Evolutionary conservation across 2,113 vertebrate species (phyloP).

Genomic region (Cynopterus brachyotis): DNA sequence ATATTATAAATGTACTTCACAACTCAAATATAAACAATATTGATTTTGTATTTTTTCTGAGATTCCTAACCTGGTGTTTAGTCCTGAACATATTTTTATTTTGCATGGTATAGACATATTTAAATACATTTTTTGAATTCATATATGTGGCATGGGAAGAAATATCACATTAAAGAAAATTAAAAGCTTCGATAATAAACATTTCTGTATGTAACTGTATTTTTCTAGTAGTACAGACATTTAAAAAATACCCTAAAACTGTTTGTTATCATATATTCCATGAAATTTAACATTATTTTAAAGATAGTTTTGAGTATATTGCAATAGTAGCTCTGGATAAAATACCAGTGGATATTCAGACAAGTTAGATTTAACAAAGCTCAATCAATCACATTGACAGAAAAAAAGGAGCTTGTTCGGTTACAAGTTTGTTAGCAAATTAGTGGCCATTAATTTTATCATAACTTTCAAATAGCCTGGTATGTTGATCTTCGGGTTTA

Average conservation of each 20-base stretch:
- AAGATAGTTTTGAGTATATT: conserved; percentile 20
- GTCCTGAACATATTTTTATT: neutral
- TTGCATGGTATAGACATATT: conserved; percentile 53
- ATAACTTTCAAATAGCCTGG: neutral
- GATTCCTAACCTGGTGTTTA: neutral
- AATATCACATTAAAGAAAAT: conserved; percentile 43
- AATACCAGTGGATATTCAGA: conserved; percentile 39
- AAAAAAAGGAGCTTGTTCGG: neutral
- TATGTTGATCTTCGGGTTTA: neutral
- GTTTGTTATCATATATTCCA: neutral
- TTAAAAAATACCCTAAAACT: neutral
- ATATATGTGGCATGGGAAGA: neutral
- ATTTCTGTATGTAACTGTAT: conserved; percentile 11
- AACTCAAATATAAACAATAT: neutral
- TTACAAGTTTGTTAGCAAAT: conserved; percentile 48
- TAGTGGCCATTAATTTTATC: neutral
- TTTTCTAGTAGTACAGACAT: conserved; percentile 40
- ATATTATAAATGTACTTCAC: neutral
- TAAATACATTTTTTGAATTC: conserved; percentile 26
- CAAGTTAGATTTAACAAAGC: conserved; percentile 19
- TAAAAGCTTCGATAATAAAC: neutral
- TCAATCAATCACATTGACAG: conserved; percentile 25
- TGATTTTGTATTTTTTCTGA: neutral
- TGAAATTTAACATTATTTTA: conserved; percentile 31
- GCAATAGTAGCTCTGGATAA: conserved; percentile 32